Evolutionary conservation across 2,888 invertebrate genomes (phyloP).

Genomic region (Taphrorychus bicolor): DNA sequence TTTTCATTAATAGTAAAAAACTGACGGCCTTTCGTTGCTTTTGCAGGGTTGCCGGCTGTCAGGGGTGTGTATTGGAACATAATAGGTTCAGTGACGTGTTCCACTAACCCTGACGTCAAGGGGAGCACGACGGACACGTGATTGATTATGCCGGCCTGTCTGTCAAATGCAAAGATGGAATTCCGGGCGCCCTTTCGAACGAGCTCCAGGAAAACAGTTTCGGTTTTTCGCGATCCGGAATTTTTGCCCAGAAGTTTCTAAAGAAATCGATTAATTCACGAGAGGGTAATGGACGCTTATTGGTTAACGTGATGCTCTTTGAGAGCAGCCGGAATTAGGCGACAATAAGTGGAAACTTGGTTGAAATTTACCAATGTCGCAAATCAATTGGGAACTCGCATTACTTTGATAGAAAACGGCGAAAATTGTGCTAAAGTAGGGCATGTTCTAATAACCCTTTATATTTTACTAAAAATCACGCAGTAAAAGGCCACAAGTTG

Average conservation of each 20-base stretch:
- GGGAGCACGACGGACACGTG: conserved; percentile 52
- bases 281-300: neutral
- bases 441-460: too few relatives aligned
- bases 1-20: conserved; percentile 34
- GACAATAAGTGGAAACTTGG: neutral
- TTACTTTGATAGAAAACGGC: too few relatives aligned
- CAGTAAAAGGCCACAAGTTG: too few relatives aligned
- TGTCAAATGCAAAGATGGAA: conserved; percentile 60
- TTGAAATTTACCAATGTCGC: too few relatives aligned
- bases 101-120: conserved; percentile 60
- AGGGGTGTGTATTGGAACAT: conserved; percentile 58
- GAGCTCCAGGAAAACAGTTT: conserved; percentile 18
- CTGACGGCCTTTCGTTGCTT: conserved; percentile 23
- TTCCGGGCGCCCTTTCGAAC: conserved; percentile 17
- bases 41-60: conserved; percentile 40
- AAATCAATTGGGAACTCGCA: too few relatives aligned
- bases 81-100: conserved; percentile 63
- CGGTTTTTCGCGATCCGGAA: conserved; percentile 15
- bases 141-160: conserved; percentile 60
- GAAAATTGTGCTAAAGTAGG: too few relatives aligned
- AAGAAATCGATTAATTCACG: conserved; percentile 8
- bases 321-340: neutral
- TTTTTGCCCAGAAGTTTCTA: conserved; percentile 10
- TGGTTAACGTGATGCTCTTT: neutral
- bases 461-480: too few relatives aligned